Percentiles rank a stretch among this genome's conserved stretches.
These are phyloP conservation scores for Platalea minor DNA, from an alignment of 2,797 vertebrate species.

Conservation along the genomic window DNA sequence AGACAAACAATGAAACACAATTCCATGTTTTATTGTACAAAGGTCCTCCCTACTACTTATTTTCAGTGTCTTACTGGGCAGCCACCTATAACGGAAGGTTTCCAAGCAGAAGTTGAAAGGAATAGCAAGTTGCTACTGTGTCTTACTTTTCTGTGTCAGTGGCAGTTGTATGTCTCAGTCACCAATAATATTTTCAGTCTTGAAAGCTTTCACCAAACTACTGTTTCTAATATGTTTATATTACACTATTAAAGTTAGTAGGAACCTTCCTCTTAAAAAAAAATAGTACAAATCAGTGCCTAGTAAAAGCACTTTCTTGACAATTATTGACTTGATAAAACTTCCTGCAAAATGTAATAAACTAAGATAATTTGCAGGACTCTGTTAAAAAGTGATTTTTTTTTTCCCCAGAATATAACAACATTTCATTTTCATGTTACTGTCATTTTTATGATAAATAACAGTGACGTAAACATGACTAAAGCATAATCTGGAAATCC, in stretches of 20 bases:
- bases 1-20: neutral
- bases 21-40: neutral
- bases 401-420: neutral
- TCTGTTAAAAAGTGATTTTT: neutral
- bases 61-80: neutral
- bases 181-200: neutral
- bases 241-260: neutral
- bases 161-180: neutral
- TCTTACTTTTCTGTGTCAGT: neutral
- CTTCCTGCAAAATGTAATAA: neutral
- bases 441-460: neutral
- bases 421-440: neutral
- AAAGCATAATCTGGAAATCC: neutral
- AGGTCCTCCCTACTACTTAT: neutral
- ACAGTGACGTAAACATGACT: neutral
- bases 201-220: neutral
- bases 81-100: neutral
- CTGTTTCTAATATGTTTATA: neutral
- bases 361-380: neutral
- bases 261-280: neutral
- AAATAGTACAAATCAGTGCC: neutral
- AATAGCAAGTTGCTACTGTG: neutral
- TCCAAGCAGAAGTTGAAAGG: neutral
- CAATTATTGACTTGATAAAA: neutral
- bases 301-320: neutral